These are phyloP conservation scores for Pollachius pollachius DNA, from an alignment of 2,113 vertebrate species.

Conservation along the genomic window DNA sequence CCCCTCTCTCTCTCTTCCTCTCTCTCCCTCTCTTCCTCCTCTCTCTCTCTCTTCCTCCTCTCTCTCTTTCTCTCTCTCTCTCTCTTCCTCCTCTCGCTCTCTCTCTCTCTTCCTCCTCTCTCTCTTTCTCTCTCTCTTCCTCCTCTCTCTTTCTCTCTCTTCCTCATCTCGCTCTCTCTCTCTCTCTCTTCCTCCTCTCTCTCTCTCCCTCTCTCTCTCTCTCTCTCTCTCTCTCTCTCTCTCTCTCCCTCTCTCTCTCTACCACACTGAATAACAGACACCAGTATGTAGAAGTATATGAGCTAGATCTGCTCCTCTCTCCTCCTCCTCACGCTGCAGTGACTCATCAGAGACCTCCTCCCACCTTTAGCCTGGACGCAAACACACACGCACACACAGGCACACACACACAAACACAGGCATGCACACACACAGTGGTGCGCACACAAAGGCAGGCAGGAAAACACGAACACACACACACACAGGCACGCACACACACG, in stretches of 20 bases:
- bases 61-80: neutral
- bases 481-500: too few relatives aligned
- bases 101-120: slow-evolving; percentile 13
- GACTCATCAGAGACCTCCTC: neutral
- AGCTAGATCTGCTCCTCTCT: neutral
- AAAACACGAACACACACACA: too few relatives aligned
- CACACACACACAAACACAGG: neutral
- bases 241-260: slow-evolving; percentile 19
- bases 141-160: too few relatives aligned
- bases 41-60: neutral
- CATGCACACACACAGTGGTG: neutral
- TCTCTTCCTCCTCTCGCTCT: neutral
- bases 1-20: neutral
- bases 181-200: too few relatives aligned
- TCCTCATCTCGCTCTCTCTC: too few relatives aligned
- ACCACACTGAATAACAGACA: slow-evolving; percentile 13
- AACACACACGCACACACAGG: slow-evolving; percentile 8
- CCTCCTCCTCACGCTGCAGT: neutral
- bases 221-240: slow-evolving; percentile 6
- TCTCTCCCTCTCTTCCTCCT: neutral
- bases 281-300: too few relatives aligned
- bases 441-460: too few relatives aligned
- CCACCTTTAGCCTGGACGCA: neutral
- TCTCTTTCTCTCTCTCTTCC: slow-evolving; percentile 19
- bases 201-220: slow-evolving; percentile 18